Evolutionary conservation across 2,113 vertebrate genomes (phyloP), one percentile per base, ranked within the genome.

Genomic region (Cyprinodon tularosa): DNA sequence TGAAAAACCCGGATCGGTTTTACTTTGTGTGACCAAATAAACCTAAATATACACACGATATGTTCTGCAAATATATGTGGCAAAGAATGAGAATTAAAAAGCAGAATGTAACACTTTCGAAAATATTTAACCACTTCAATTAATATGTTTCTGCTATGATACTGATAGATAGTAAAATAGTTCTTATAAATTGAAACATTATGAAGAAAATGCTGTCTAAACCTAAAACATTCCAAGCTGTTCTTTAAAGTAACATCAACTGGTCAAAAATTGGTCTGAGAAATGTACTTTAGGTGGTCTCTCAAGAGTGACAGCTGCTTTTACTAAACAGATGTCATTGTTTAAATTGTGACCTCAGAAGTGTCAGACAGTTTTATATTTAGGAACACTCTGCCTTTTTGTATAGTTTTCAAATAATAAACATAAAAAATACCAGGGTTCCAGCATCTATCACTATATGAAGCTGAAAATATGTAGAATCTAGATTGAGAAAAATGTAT

Each of bases 261-360:
- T 29, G 29, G 29, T 29, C 29, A 29, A 29, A 29, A 29, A 29
- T 29, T 29, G 29, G 29, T 29, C 29, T 29, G 29, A 1, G 5
- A 37, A 39, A 15, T 39, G 15, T 63, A 3, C 36, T 39, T 1
- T 20, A 50, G 15, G 5, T 50, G 48, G 8, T 14, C 0, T 29
- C 14, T 37, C 36, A 62, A 37, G 61, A 13, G 2, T 12, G 3
- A 38, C 39, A 39, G 36, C 14, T 60, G 1, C 5, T 60, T 60
- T 9, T 60, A 11, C 12, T 53, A 80, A 67, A 78, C 44, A 61
- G 48, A 40, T 76, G 68, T 71, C 76, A 60, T 59, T 59, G 11
- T 29, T 64, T 63, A 71, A 72, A 68, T 37, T 1, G 45, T 76
- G 72, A 83, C 66, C 71, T 66, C 68, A 70, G 8, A 64, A 64